Evolutionary conservation across 1,140 invertebrate species (phyloP), one percentile per base, ranked within the genome.

Genomic region (Macrotrachela quadricornifera): DNA sequence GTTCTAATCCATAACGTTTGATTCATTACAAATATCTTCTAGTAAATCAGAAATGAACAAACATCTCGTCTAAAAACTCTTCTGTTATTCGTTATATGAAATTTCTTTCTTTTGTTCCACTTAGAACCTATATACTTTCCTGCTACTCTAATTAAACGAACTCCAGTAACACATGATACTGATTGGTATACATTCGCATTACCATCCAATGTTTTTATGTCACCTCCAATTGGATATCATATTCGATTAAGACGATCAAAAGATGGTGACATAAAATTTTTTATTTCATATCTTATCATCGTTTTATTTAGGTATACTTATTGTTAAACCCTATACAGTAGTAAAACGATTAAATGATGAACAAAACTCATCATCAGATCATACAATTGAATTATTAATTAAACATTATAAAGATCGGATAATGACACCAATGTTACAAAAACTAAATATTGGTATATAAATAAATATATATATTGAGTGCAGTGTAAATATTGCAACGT

Each of bases 261-360:
- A 10, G 42, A 42, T 46, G 45, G 45, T 39, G 37, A 21, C 14
- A 44, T 37, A 18, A 39, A n/a, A 37, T 37, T 8, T 30, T 8
- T 18, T 8, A 1, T 41, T 10, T 6, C 1, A 10, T 30, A 18
- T 21, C 1, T 6, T 39, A 40, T n/a, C 6, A 14, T 17, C 42
- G 18, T 10, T 6, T 3, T 44, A 15, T 42, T 38, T 10, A 53
- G 51, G 39, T 42, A 40, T 36, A 53, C n/a, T 47, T 30, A 43
- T 53, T 41, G 38, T 30, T 16, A 53, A 53, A 12, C 51, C 51
- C 18, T 53, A 53, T 36, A 53, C 51, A 21, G 51, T 53, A 0
- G 39, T 53, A 15, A 14, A 13, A 21, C 37, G 46, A 16, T 30
- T 30, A 30, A 8, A 30, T 30, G 21, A 30, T 4, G 21, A 30